Evolutionary conservation across 2,113 vertebrate genomes (phyloP), one percentile per base, ranked within the genome.

Genomic region (Cryptotis parvus): DNA sequence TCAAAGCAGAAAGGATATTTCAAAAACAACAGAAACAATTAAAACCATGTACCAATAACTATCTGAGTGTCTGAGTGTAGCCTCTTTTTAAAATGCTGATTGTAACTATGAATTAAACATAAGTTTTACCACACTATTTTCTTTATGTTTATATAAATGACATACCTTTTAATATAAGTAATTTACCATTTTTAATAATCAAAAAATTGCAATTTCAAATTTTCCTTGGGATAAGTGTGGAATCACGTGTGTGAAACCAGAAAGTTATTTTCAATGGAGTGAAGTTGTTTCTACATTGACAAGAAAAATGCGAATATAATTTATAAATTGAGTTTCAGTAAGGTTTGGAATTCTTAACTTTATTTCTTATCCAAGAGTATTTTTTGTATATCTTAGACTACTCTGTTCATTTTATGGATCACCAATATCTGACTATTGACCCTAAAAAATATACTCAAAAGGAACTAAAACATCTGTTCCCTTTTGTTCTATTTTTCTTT

Each of bases 301-400:
- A 18, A 52, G 69, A 90, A 66, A n/a, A 43, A 9, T 18, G 85
- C 55, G 84, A 35, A 90, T 76, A 41, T 15, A 72, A 87, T 90
- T 58, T 58, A n/a, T 90, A 37, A 27, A 83, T 90, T 22, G 61
- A 66, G 41, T 91, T 91, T 89, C 41, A 61, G 45, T 55, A 72
- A 37, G 9, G 35, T 52, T 91, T 75, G 14, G 2, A 11, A 43
- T 78, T 52, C 68, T 52, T 63, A 79, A 72, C 27, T 65, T 77
- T 3, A 41, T 61, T 92, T 80, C 52, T 65, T 72, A 1, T 26
- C 45, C 31, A 93, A 41, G 22, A 72, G 31, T 72, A 29, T 85
- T 49, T 73, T n/a, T 29, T 1, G 5, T 49, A 39, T 15, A 26
- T 14, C 26, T 52, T 35, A 45, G 9, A 14, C 8, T 68, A 29